These are phyloP conservation scores for Atrichornis clamosus DNA, from an alignment of 2,113 vertebrate genomes.

Conservation along the genomic window DNA sequence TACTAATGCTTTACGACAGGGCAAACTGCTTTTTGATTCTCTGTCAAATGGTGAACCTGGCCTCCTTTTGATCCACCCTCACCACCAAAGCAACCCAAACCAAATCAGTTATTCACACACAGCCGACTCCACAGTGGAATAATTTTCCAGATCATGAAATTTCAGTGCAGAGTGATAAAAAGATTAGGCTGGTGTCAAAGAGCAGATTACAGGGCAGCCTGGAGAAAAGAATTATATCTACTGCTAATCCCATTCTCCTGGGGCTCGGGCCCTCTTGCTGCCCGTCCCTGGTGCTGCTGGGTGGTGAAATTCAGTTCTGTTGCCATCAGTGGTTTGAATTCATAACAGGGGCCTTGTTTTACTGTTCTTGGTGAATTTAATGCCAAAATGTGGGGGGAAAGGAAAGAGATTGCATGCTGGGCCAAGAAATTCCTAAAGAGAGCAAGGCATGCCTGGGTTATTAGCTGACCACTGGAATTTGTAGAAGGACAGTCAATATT, in stretches of 20 bases:
- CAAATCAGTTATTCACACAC: conserved; percentile 6
- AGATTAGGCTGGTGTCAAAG: conserved; percentile 16
- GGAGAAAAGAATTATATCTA: background rate
- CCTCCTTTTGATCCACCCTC: conserved; percentile 9
- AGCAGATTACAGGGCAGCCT: conserved; percentile 5
- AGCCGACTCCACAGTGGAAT: background rate
- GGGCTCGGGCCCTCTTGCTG: background rate
- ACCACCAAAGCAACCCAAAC: background rate
- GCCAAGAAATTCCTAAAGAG: background rate
- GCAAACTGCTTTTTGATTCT: background rate
- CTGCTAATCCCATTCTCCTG: background rate
- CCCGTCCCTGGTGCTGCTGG: background rate
- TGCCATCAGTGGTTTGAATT: background rate
- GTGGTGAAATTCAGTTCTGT: background rate
- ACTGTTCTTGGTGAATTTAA: background rate
- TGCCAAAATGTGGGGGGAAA: background rate
- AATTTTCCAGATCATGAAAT: conserved; percentile 45
- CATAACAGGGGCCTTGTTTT: background rate
- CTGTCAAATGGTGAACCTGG: background rate
- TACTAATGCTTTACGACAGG: background rate
- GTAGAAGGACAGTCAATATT: background rate
- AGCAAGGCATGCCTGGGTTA: background rate
- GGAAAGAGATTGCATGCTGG: background rate
- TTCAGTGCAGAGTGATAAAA: conserved; percentile 29
- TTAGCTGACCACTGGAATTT: background rate